phyloP scores from a whole-genome alignment of 2,888 invertebrate genomes.

The Polietes domitor region DNA sequence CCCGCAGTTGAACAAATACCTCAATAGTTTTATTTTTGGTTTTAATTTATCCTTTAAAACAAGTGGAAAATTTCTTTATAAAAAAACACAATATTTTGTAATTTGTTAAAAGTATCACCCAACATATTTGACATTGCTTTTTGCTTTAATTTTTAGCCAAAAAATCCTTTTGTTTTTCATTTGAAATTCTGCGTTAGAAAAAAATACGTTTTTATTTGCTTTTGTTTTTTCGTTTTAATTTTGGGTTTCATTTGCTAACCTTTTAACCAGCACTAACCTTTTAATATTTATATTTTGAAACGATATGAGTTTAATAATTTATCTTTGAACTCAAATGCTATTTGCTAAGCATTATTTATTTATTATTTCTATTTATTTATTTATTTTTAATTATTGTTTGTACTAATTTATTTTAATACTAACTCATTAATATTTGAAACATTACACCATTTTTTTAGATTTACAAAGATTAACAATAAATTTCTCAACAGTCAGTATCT shows the following conservation, averaged over 20 bases:
- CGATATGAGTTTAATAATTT: no score
- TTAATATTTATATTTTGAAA: no score
- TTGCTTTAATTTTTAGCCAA: no score
- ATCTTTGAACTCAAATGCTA: neutral
- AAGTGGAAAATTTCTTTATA: slow-evolving; percentile 53
- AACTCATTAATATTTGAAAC: neutral
- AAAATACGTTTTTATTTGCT: neutral
- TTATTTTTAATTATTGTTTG: neutral
- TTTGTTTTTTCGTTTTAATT: neutral
- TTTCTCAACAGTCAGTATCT: no score
- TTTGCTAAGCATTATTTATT: no score
- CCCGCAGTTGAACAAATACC: no score
- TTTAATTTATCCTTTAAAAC: slow-evolving; percentile 1
- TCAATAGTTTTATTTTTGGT: neutral
- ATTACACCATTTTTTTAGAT: neutral
- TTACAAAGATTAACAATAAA: no score
- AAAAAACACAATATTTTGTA: no score
- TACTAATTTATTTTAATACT: neutral
- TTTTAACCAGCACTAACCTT: neutral
- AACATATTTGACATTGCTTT: neutral
- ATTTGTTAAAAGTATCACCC: no score
- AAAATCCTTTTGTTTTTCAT: neutral
- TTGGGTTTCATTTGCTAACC: neutral
- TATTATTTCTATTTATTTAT: neutral
- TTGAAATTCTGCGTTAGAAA: neutral